phyloP scores from a whole-genome alignment of 1,140 invertebrate species.

The Hylaeus volcanicus region DNA sequence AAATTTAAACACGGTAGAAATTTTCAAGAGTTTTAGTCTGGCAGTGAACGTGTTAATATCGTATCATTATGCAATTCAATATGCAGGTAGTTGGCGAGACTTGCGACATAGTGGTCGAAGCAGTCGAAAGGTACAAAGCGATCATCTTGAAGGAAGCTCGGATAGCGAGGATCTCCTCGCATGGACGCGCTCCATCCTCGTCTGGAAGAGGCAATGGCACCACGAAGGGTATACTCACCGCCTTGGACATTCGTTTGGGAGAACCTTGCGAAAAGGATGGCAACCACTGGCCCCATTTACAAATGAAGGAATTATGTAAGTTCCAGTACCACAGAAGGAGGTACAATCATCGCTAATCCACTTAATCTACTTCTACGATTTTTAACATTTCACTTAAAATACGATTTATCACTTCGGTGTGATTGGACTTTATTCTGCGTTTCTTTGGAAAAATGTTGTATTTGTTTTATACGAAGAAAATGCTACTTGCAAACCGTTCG shows the following conservation, averaged over 20 bases:
- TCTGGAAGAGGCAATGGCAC: conserved; percentile 59
- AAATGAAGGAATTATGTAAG: conserved; percentile 88
- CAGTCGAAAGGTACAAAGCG: conserved; percentile 81
- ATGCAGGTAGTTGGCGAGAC: conserved; percentile 70
- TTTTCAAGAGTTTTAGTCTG: too few relatives aligned
- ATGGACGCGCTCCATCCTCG: conserved; percentile 50
- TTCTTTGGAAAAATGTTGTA: too few relatives aligned
- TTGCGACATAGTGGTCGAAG: conserved; percentile 83
- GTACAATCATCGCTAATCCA: too few relatives aligned
- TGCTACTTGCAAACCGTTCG: background rate
- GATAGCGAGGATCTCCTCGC: conserved; percentile 63
- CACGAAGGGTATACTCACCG: conserved; percentile 75
- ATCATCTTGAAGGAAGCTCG: conserved; percentile 75
- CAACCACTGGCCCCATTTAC: conserved; percentile 81
- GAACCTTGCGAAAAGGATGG: conserved; percentile 80
- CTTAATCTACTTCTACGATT: too few relatives aligned
- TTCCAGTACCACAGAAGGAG: conserved; percentile 35
- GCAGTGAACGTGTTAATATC: background rate
- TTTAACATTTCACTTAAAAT: too few relatives aligned
- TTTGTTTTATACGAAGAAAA: background rate
- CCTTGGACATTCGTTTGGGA: conserved; percentile 81
- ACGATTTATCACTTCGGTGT: too few relatives aligned
- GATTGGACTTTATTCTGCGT: too few relatives aligned
- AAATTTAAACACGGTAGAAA: too few relatives aligned
- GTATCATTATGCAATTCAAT: background rate